Conservation (phyloP, 35 echinoderm and acorn worm species). For the Stichopus chloronotus region DNA sequence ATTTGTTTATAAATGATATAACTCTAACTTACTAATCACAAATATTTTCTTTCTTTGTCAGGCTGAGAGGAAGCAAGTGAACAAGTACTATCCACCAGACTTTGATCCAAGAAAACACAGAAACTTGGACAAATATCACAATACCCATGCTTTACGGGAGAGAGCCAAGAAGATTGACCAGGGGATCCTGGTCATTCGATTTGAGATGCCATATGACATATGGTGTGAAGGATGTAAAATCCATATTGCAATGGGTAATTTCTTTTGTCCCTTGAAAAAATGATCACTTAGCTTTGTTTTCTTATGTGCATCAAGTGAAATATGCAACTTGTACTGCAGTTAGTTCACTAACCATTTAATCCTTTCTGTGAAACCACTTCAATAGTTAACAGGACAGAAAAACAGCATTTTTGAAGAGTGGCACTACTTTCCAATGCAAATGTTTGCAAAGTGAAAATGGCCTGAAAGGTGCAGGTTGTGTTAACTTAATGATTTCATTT, state of each 20-base stretch:
- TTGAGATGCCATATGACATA: constrained; percentile 99
- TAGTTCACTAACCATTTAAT: too few relatives aligned
- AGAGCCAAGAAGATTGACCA: constrained; percentile 86
- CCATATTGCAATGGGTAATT: constrained; percentile 96
- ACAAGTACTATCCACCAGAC: constrained; percentile 98
- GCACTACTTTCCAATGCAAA: too few relatives aligned
- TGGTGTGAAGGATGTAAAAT: constrained; percentile 99
- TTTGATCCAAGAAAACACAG: constrained; percentile 96
- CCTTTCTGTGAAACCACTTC: too few relatives aligned
- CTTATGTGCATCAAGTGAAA: too few relatives aligned
- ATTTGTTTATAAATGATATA: too few relatives aligned
- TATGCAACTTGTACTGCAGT: too few relatives aligned
- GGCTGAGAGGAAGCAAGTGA: constrained; percentile 91
- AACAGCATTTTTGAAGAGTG: too few relatives aligned
- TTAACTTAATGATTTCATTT: too few relatives aligned
- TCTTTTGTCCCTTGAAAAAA: background rate
- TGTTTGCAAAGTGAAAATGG: too few relatives aligned
- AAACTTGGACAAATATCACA: constrained; percentile 92
- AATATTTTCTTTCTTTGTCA: constrained; percentile 29
- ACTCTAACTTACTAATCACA: too few relatives aligned
- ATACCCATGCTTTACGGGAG: constrained; percentile 90
- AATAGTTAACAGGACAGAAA: too few relatives aligned
- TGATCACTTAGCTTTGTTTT: background rate
- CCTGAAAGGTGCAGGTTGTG: too few relatives aligned
- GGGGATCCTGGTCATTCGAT: constrained; percentile 95